Evolutionary conservation across 1,140 invertebrate genomes (phyloP).

Genomic region (Semibalanus balanoides): DNA sequence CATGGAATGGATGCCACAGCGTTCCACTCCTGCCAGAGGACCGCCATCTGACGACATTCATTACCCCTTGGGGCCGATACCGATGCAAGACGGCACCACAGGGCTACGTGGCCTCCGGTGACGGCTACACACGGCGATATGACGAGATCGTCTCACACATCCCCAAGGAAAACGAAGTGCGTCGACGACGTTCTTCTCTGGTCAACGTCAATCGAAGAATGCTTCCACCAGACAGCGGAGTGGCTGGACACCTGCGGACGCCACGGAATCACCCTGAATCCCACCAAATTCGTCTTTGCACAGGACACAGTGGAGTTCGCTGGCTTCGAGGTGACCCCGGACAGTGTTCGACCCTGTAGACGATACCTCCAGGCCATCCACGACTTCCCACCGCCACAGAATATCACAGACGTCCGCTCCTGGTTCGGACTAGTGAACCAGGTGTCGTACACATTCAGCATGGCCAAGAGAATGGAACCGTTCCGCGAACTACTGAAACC

Average conservation of each 20-base stretch:
- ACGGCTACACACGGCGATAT: constrained; percentile 5
- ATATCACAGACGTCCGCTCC: neutral
- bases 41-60: constrained; percentile 2
- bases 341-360: neutral
- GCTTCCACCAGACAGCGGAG: neutral
- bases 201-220: neutral
- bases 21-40: neutral
- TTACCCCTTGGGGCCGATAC: constrained; percentile 4
- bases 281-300: neutral
- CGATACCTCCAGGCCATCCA: neutral
- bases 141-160: constrained; percentile 7
- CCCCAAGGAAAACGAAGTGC: neutral
- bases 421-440: constrained; percentile 9
- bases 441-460: neutral
- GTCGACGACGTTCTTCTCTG: neutral
- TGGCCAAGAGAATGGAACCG: neutral
- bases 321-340: neutral
- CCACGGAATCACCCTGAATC: neutral
- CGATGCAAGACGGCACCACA: neutral
- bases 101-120: neutral
- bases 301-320: neutral
- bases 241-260: neutral
- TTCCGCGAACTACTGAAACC: neutral
- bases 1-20: neutral
- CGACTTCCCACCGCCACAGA: neutral